These are phyloP conservation scores for Sorex araneus DNA, from an alignment of 2,113 vertebrate species.

Conservation along the genomic window DNA sequence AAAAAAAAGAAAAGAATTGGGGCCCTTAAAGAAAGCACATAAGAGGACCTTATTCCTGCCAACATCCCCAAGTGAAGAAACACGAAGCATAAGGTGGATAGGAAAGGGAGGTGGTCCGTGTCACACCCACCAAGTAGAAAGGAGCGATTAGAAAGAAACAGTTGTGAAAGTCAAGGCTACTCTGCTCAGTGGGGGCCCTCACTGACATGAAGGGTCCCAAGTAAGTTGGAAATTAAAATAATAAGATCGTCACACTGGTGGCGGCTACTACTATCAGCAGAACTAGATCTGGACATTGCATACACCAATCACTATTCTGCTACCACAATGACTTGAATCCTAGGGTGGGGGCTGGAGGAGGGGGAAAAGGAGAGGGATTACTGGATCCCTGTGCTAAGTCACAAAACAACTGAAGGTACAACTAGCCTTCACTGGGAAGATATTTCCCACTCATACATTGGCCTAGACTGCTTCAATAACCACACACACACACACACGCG, in stretches of 20 bases:
- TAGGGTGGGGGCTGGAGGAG: not conserved
- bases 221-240: not conserved
- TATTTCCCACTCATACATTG: not conserved
- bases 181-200: not conserved
- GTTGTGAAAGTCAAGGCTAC: not conserved
- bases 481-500: not conserved
- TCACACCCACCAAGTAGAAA: not conserved
- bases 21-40: not conserved
- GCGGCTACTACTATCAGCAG: not conserved
- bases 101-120: not conserved
- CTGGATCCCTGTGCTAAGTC: not conserved
- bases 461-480: not conserved
- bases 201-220: not conserved
- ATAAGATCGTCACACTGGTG: not conserved
- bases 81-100: not conserved
- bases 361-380: not conserved
- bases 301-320: not conserved
- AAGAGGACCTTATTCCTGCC: not conserved
- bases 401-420: not conserved
- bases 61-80: not conserved
- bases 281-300: conserved; percentile 5
- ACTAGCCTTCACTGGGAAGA: not conserved
- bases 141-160: not conserved
- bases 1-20: too few species aligned
- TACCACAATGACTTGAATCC: not conserved